These are phyloP conservation scores for Drosophila infuscata DNA, from an alignment of 2,888 invertebrate species.

Conservation along the genomic window DNA sequence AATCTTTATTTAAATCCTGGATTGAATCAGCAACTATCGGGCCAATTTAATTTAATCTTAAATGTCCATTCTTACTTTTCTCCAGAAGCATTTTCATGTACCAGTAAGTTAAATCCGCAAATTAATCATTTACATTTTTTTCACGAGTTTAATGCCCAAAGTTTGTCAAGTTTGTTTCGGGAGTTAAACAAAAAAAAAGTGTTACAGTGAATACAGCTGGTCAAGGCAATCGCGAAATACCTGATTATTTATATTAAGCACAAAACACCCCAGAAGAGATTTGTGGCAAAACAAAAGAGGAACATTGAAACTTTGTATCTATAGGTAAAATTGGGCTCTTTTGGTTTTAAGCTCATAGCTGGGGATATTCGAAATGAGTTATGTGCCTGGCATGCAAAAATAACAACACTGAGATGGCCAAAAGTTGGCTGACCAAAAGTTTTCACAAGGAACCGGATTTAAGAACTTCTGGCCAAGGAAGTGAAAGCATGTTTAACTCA, in stretches of 20 bases:
- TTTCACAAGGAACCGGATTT: constrained; percentile 26
- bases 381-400: constrained; percentile 70
- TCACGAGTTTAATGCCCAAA: constrained; percentile 44
- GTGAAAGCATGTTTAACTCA: constrained; percentile 57
- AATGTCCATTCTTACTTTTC: background rate
- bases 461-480: constrained; percentile 28
- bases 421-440: constrained; percentile 48
- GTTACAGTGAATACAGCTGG: constrained; percentile 27
- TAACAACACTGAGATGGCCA: constrained; percentile 12
- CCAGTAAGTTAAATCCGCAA: constrained; percentile 6
- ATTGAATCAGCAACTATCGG: background rate
- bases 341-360: constrained; percentile 36
- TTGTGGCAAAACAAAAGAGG: constrained; percentile 11
- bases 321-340: constrained; percentile 34
- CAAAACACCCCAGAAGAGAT: constrained; percentile 14
- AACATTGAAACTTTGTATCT: constrained; percentile 34
- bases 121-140: constrained; percentile 35
- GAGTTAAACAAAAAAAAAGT: constrained; percentile 1
- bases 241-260: constrained; percentile 6
- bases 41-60: background rate
- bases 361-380: constrained; percentile 59
- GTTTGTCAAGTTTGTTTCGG: constrained; percentile 47
- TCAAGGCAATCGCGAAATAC: constrained; percentile 15
- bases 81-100: constrained; percentile 8
- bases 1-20: background rate